These are phyloP conservation scores for Drosophila algonquin DNA, from an alignment of 2,888 invertebrate species.

Conservation along the genomic window DNA sequence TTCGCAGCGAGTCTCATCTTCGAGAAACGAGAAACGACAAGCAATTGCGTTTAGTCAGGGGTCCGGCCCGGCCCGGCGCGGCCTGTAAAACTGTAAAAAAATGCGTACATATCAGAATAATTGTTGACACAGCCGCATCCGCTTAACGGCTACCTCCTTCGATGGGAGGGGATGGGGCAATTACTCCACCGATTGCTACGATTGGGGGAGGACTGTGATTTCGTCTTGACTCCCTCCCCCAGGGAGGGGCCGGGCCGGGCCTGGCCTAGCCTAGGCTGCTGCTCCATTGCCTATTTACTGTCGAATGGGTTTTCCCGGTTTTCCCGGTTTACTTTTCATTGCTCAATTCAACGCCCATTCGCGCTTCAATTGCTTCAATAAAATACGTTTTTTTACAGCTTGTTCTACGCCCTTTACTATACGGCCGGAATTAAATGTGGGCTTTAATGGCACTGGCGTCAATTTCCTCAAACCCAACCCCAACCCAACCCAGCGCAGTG, in stretches of 20 bases:
- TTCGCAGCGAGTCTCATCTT: slow-evolving; percentile 8
- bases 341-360: slow-evolving; percentile 77
- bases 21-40: no score
- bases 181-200: slow-evolving; percentile 48
- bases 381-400: slow-evolving; percentile 69
- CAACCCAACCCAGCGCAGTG: no score
- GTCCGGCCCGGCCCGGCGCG: neutral
- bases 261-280: neutral
- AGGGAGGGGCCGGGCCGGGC: no score
- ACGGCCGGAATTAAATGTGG: slow-evolving; percentile 59
- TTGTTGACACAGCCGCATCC: slow-evolving; percentile 54
- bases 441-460: slow-evolving; percentile 39
- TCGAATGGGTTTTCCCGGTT: neutral
- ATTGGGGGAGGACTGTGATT: slow-evolving; percentile 9
- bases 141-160: slow-evolving; percentile 49
- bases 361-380: slow-evolving; percentile 76
- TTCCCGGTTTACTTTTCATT: slow-evolving; percentile 58
- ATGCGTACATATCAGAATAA: slow-evolving; percentile 63
- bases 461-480: neutral
- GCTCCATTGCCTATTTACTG: slow-evolving; percentile 27
- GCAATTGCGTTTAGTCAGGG: no score
- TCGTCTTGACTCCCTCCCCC: slow-evolving; percentile 9
- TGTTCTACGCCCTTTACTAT: slow-evolving; percentile 43
- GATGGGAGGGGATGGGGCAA: slow-evolving; percentile 54
- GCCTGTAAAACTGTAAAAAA: slow-evolving; percentile 50